Evolutionary conservation across 1,140 invertebrate species (phyloP).

Genomic region (Drepana arcuata): DNA sequence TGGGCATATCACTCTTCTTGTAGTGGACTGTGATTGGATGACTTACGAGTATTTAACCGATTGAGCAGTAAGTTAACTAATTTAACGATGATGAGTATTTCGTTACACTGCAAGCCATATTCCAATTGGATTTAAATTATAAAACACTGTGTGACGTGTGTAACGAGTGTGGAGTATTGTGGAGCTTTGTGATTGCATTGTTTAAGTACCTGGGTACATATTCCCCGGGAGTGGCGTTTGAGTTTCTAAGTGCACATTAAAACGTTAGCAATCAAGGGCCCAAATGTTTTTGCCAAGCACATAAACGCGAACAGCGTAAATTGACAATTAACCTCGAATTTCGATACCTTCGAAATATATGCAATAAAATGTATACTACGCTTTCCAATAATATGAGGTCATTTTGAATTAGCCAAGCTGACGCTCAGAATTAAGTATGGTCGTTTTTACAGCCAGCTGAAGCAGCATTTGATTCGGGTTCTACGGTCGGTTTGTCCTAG

Average conservation of each 20-base stretch:
- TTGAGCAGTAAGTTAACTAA: no score
- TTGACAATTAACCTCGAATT: constrained; percentile 47
- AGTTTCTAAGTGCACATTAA: constrained; percentile 49
- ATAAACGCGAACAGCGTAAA: constrained; percentile 44
- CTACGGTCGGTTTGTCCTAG: no score
- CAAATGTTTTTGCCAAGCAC: constrained; percentile 47
- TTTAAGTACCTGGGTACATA: constrained; percentile 21
- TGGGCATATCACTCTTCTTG: no score
- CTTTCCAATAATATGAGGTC: constrained; percentile 6
- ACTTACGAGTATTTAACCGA: no score
- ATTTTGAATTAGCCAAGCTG: background rate
- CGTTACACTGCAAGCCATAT: no score
- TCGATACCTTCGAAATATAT: constrained; percentile 44
- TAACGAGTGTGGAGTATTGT: no score
- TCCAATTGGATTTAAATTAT: no score
- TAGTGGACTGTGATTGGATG: no score
- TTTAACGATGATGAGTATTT: no score
- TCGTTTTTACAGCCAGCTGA: no score
- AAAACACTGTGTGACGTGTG: no score
- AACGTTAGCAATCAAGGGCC: constrained; percentile 47
- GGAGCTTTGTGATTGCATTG: constrained; percentile 25
- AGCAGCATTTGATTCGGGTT: no score
- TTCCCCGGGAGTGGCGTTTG: constrained; percentile 13
- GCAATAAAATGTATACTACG: constrained; percentile 38
- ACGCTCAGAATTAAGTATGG: background rate